Conservation (phyloP, 2,888 invertebrate species). For the Drymonia ruficornis region DNA sequence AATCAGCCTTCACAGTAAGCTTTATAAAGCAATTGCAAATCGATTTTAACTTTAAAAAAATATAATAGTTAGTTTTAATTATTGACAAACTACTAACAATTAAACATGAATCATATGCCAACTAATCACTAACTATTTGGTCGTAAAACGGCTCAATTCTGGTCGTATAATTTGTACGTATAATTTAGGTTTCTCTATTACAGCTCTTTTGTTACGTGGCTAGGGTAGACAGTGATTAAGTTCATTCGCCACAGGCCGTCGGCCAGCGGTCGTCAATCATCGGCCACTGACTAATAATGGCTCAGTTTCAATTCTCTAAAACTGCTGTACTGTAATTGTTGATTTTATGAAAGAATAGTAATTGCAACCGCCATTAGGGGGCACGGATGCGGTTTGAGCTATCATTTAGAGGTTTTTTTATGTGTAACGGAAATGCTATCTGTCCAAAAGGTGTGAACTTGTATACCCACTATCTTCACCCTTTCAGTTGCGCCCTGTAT, state of each 20-base stretch:
- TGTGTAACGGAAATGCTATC: too few relatives aligned
- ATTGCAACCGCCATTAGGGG: too few relatives aligned
- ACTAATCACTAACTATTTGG: not conserved
- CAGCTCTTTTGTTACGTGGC: constrained; percentile 2
- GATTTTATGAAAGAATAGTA: not conserved
- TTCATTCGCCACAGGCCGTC: constrained; percentile 15
- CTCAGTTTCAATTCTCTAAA: constrained; percentile 58
- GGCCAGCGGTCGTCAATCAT: constrained; percentile 31
- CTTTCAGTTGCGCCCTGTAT: too few relatives aligned
- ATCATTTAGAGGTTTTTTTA: too few relatives aligned
- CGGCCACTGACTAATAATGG: constrained; percentile 46
- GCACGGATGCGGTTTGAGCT: too few relatives aligned
- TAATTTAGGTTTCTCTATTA: constrained; percentile 1
- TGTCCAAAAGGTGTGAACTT: too few relatives aligned
- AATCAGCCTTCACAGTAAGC: too few relatives aligned
- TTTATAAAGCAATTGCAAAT: too few relatives aligned
- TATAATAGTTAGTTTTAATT: too few relatives aligned
- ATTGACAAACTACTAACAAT: not conserved
- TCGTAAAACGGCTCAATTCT: not conserved
- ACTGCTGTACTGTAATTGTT: constrained; percentile 39
- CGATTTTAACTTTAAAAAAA: too few relatives aligned
- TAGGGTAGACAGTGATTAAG: constrained; percentile 7
- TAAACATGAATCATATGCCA: not conserved
- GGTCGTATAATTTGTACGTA: not conserved
- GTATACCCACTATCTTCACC: too few relatives aligned